Evolutionary conservation across 1,140 invertebrate species (phyloP), one percentile per base, ranked within the genome.

Genomic region (Chironomus tepperi): DNA sequence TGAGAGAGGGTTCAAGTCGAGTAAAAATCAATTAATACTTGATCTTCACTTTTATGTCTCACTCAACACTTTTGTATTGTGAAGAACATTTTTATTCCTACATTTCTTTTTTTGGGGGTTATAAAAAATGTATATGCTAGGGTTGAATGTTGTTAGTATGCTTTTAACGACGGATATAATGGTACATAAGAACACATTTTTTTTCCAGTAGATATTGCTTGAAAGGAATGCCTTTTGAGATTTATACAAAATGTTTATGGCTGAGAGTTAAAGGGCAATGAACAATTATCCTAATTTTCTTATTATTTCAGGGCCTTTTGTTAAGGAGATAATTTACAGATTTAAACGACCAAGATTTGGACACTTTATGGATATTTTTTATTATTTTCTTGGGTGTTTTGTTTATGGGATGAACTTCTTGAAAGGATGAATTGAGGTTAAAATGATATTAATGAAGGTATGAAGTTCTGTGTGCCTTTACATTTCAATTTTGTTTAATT

Each of bases 1-100:
- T 34, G 24, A 34, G 24, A 34, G 77, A 64, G 79, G 78, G 47
- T 78, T 78, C 9, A 78, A 78, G 70, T 77, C 77, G 43, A 77
- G 76, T 19, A 78, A 74, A 19, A 77, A 76, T 70, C 34, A 73
- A 43, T 73, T 73, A 21, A 16, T 15, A 21, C 73, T n/a, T 43
- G 73, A 73, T 42, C 34, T 57, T 12, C 3, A 57, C 47, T 34
- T 34, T 34, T 34, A 34, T 34, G 24, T 34, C 5, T 34, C 5
- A 34, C 47, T 57, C 47, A 57, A 5, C 47, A 57, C 15, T 34
- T 34, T 34, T 34, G 24, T 34, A 2, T 5, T 34, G 24, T 34
- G 5, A 34, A 34, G 24, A 34, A 34, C 24, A 2, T 34, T 34
- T 34, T 34, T 34, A 34, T 34, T 34, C 24, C 24, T 34, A n/a